A percentile compares a stretch with the other conserved stretches of the same genome.
Evolutionary conservation across 2,888 invertebrate genomes (phyloP).

Genomic region (Pegoplata infirma): DNA sequence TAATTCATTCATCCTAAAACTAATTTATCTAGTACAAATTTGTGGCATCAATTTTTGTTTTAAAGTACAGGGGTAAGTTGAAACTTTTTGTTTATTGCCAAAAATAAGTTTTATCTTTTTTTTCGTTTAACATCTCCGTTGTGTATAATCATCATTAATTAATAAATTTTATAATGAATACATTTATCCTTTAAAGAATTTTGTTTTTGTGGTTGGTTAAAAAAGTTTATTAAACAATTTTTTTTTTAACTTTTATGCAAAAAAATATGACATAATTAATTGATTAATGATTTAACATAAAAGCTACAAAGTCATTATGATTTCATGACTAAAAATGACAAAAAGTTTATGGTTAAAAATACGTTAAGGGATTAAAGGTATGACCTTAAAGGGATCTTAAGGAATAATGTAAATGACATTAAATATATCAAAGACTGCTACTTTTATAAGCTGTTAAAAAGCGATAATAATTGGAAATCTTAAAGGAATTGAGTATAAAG

Average conservation of each 20-base stretch:
- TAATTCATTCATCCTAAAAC: too few species aligned
- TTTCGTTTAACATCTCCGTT: not conserved
- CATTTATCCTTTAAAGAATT: not conserved
- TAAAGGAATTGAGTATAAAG: too few species aligned
- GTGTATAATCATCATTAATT: constrained; percentile 46
- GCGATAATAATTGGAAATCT: not conserved
- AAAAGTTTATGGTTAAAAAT: not conserved
- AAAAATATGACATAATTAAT: constrained; percentile 41
- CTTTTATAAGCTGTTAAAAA: not conserved
- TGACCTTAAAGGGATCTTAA: constrained; percentile 18
- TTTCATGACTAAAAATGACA: not conserved
- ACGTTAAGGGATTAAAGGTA: not conserved
- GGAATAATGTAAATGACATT: not conserved
- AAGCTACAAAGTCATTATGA: constrained; percentile 1
- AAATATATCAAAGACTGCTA: not conserved
- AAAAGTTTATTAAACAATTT: not conserved
- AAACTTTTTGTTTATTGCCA: not conserved
- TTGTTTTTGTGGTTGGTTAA: not conserved
- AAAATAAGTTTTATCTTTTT: not conserved
- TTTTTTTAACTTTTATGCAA: not conserved
- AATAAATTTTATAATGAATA: not conserved
- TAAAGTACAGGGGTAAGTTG: too few species aligned
- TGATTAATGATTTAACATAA: constrained; percentile 49
- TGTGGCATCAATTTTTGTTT: too few species aligned
- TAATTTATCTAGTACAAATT: too few species aligned